Percentiles rank a stretch among this genome's conserved stretches.
Conservation (phyloP, 2,797 vertebrate genomes). For the Anas flavirostris region DNA sequence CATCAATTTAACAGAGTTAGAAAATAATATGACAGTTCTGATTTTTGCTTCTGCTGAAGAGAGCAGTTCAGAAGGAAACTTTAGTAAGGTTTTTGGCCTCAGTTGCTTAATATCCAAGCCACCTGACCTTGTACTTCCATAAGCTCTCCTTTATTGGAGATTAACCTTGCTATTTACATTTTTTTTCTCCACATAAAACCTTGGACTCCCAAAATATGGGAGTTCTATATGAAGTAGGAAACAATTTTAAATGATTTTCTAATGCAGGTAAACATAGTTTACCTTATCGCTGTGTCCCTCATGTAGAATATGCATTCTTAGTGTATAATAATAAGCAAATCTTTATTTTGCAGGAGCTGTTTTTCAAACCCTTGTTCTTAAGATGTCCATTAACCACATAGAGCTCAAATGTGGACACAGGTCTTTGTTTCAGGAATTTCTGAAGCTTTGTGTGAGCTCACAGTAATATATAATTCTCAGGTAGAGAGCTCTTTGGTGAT, state of each 20-base stretch:
- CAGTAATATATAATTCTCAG: neutral
- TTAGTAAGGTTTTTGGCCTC: neutral
- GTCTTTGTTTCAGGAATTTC: neutral
- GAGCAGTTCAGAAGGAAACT: neutral
- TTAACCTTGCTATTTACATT: neutral
- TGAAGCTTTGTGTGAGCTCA: neutral
- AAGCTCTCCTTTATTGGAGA: neutral
- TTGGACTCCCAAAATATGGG: neutral
- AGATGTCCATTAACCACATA: neutral
- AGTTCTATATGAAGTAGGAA: neutral
- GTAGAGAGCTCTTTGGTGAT: neutral
- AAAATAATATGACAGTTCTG: neutral
- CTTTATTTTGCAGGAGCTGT: neutral
- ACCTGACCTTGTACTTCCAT: neutral
- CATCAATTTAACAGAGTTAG: conserved; percentile 32
- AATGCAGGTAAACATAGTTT: neutral
- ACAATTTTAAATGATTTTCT: neutral
- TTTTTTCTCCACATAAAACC: neutral
- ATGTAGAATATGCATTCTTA: neutral
- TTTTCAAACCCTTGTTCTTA: neutral
- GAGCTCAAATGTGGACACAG: neutral
- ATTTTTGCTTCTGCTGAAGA: neutral
- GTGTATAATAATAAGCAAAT: neutral
- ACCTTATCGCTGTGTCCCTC: neutral
- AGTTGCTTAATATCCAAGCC: neutral